Conservation (phyloP, 2,888 invertebrate genomes). For the Hirtodrosophila cameraria region DNA sequence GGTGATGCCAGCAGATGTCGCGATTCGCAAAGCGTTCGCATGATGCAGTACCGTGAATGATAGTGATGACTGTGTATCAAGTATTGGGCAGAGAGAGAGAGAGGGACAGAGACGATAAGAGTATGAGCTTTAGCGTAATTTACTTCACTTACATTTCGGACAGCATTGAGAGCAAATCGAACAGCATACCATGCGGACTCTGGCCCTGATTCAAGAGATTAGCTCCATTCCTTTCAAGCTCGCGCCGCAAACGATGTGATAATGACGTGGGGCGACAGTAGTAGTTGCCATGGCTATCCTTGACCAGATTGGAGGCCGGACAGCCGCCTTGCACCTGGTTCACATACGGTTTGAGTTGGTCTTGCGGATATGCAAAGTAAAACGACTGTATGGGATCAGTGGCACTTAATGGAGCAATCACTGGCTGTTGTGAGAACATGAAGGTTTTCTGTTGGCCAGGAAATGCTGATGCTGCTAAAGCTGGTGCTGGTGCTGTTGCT, state of each 20-base stretch:
- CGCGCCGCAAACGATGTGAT: conserved; percentile 44
- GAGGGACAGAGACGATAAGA: background rate
- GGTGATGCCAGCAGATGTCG: conserved; percentile 85
- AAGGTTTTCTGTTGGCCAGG: no score
- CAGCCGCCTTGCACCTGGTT: conserved; percentile 46
- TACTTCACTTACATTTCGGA: conserved; percentile 49
- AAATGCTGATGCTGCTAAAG: conserved; percentile 18
- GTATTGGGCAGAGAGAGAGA: background rate
- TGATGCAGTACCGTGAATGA: conserved; percentile 85
- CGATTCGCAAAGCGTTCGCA: conserved; percentile 89
- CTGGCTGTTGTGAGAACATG: conserved; percentile 24
- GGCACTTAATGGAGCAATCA: conserved; percentile 60
- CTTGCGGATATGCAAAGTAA: conserved; percentile 61
- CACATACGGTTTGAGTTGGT: conserved; percentile 45
- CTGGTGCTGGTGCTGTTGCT: conserved; percentile 16
- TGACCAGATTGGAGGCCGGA: conserved; percentile 59
- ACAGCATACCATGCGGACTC: conserved; percentile 60
- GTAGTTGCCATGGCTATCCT: conserved; percentile 61
- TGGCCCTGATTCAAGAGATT: conserved; percentile 38
- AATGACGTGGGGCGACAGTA: conserved; percentile 48
- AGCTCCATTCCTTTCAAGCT: conserved; percentile 44
- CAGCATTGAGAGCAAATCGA: conserved; percentile 56
- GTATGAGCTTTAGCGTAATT: background rate
- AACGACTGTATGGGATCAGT: conserved; percentile 69
- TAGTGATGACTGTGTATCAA: conserved; percentile 67